Percentiles rank a stretch among this genome's conserved stretches.
phyloP scores from a whole-genome alignment of 2,888 invertebrate genomes.

The Brenthis hecate region DNA sequence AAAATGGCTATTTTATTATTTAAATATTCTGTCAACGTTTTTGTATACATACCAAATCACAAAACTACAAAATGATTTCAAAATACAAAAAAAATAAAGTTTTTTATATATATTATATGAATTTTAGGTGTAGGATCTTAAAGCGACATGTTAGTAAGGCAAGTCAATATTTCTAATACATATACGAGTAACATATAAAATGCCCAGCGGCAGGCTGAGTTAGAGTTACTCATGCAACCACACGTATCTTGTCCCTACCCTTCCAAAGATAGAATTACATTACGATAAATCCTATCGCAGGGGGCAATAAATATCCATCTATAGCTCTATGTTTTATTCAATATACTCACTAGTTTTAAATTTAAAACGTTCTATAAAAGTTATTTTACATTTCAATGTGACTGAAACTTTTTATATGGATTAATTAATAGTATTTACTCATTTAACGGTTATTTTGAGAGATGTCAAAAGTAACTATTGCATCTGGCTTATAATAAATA shows the following conservation, averaged over 20 bases:
- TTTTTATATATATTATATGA: too few species aligned
- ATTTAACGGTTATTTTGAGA: too few species aligned
- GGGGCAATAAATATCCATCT: conserved; percentile 11
- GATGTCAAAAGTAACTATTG: conserved; percentile 1
- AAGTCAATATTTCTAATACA: too few species aligned
- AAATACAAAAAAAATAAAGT: too few species aligned
- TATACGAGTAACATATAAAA: background rate
- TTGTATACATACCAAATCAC: too few species aligned
- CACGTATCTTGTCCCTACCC: conserved; percentile 10
- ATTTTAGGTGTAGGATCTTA: too few species aligned
- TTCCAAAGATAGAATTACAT: conserved; percentile 21
- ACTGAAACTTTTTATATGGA: background rate
- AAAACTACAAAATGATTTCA: too few species aligned
- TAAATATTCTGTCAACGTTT: too few species aligned
- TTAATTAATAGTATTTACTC: too few species aligned
- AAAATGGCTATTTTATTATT: too few species aligned
- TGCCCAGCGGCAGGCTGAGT: conserved; percentile 10
- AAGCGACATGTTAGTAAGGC: too few species aligned
- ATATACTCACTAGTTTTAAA: background rate
- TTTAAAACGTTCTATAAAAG: background rate
- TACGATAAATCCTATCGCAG: conserved; percentile 14
- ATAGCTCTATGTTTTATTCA: conserved; percentile 4
- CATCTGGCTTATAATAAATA: background rate
- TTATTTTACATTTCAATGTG: background rate
- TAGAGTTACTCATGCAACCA: conserved; percentile 7